Evolutionary conservation across 2,797 vertebrate species (phyloP), one percentile per base, ranked within the genome.

Genomic region (Limnodromus scolopaceus): DNA sequence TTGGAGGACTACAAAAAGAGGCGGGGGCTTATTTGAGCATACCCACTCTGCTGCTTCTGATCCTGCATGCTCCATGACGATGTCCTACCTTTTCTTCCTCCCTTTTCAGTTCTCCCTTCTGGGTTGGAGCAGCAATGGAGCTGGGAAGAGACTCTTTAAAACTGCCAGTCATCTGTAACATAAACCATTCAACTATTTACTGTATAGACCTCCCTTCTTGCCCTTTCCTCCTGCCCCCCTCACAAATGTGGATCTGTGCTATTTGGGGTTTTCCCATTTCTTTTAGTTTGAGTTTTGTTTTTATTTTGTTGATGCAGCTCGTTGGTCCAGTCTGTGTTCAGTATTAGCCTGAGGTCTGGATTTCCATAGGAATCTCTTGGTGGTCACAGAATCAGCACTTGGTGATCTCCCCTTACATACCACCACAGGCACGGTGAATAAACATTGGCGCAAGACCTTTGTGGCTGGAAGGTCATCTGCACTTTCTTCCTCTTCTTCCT

Each of bases 1-100:
- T 98, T 99, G 98, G 99, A 99, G 97, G 99, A 99, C 98, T 99
- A 99, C 98, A 99, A 99, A 98, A 99, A 99, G 98, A 99, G 99
- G 97, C 98, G 99, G 98, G 99, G 99, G 60, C 99, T 99, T 96
- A 99, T 99, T 97, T 99, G 98, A 99, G 93, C 96, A 11, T 55
- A 51, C 94, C 96, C 95, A 93, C 83, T 97, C 97, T 90, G 96
- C 97, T 97, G 98, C 97, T 85, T 97, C 96, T 95, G 97, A 98
- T 98, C 98, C 97, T 98, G 99, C 99, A 99, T 99, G 99, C 96
- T 97, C 98, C 97, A 94, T 94, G 96, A 89, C 68, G 69, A 95
- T 90, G 87, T 85, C 81, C 97, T 87, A 64, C 96, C 79, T 98
- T 97, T 96, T 94, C 82, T 93, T 94, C 96, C 94, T 96, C 91